Conservation (phyloP, 2,113 vertebrate genomes). For the Electrona antarctica region DNA sequence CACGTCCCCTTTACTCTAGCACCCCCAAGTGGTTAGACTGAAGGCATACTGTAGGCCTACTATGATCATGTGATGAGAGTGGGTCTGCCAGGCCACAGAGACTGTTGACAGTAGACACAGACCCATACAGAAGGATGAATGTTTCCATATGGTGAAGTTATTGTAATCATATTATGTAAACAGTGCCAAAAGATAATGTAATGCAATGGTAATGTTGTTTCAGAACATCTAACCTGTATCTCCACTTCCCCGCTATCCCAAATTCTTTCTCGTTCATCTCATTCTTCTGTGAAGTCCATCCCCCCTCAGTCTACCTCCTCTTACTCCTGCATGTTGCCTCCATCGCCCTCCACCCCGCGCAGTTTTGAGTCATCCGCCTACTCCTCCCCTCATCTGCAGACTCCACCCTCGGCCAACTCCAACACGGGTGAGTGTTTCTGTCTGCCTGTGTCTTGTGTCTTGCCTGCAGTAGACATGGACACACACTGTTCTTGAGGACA, state of each 20-base stretch:
- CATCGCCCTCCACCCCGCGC: conserved; percentile 73
- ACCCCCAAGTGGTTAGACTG: conserved; percentile 48
- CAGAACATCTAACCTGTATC: background rate
- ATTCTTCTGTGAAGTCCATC: conserved; percentile 60
- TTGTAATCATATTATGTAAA: background rate
- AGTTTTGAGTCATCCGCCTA: conserved; percentile 77
- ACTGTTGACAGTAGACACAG: background rate
- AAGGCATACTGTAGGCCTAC: background rate
- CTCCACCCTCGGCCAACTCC: conserved; percentile 69
- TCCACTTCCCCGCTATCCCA: background rate
- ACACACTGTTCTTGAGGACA: background rate
- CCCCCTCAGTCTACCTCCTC: conserved; percentile 74
- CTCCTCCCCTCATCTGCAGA: conserved; percentile 77
- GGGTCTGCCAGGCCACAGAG: background rate
- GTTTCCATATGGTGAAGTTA: background rate
- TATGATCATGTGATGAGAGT: background rate
- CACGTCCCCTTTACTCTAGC: conserved; percentile 20
- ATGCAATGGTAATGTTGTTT: background rate
- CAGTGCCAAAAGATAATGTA: background rate
- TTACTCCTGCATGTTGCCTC: conserved; percentile 80
- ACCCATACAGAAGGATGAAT: too few relatives aligned
- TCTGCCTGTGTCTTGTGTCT: background rate
- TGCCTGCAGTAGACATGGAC: background rate
- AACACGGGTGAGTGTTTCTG: conserved; percentile 72
- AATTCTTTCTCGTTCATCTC: background rate